Conservation (phyloP, 1,140 invertebrate genomes). For the Diachasma alloeum region DNA sequence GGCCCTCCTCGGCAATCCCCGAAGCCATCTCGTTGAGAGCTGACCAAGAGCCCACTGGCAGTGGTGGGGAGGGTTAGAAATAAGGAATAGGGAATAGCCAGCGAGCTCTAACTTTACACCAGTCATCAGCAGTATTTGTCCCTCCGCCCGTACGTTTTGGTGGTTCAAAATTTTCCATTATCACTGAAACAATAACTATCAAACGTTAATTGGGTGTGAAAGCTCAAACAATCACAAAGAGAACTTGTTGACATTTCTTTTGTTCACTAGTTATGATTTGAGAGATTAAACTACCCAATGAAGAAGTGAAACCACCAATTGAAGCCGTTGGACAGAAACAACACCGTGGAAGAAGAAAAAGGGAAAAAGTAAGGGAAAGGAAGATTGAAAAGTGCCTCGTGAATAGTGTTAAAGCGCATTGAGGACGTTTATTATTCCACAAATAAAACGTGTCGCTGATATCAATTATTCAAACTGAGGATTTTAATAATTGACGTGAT, state of each 20-base stretch:
- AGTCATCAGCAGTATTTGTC: constrained; percentile 50
- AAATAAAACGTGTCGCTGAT: not conserved
- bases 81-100: constrained; percentile 17
- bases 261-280: not conserved
- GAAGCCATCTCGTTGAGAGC: not conserved
- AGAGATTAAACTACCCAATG: not conserved
- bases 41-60: not conserved
- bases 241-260: not conserved
- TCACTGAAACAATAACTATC: constrained; percentile 2
- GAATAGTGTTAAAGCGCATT: constrained; percentile 24
- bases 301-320: not conserved
- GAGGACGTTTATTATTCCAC: not conserved
- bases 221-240: constrained; percentile 11
- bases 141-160: constrained; percentile 38
- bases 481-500: constrained; percentile 20
- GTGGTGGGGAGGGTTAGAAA: not conserved
- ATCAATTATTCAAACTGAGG: not conserved
- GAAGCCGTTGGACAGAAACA: not conserved
- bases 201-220: constrained; percentile 33
- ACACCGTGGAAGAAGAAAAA: constrained; percentile 2
- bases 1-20: not conserved
- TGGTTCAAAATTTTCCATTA: constrained; percentile 29
- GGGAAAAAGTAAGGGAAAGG: constrained; percentile 1
- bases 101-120: constrained; percentile 37
- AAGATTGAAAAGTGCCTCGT: constrained; percentile 2